These are phyloP conservation scores for Drosophila borborema DNA, from an alignment of 2,888 invertebrate genomes.

Conservation along the genomic window DNA sequence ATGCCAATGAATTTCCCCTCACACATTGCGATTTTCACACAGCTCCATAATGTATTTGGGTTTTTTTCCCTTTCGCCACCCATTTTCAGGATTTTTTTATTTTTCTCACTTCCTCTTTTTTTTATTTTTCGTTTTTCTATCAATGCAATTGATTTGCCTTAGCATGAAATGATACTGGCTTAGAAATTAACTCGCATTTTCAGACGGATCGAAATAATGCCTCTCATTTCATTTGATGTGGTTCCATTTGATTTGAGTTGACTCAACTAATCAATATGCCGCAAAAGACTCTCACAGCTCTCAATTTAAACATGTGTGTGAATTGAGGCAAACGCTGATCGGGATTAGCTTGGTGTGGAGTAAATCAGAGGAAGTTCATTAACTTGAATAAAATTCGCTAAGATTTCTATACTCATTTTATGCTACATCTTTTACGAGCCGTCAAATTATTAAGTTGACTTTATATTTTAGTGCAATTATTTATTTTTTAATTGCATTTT, in stretches of 20 bases:
- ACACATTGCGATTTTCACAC: conserved; percentile 32
- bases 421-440: not conserved
- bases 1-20: conserved; percentile 44
- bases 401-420: not conserved
- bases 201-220: not conserved
- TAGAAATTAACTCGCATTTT: conserved; percentile 57
- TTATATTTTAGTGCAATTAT: no score
- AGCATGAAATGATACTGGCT: conserved; percentile 38
- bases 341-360: not conserved
- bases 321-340: not conserved
- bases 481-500: no score
- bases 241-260: not conserved
- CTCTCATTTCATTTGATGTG: conserved; percentile 3
- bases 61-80: not conserved
- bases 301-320: not conserved
- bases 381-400: not conserved
- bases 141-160: conserved; percentile 68
- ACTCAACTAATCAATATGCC: conserved; percentile 1
- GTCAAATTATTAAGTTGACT: not conserved
- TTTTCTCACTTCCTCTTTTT: not conserved
- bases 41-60: conserved; percentile 17
- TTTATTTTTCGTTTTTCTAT: conserved; percentile 39
- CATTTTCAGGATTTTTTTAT: not conserved
- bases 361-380: not conserved
- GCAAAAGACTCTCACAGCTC: not conserved